Evolutionary conservation across 2,888 invertebrate genomes (phyloP).

Genomic region (Deladenus siricidicola): DNA sequence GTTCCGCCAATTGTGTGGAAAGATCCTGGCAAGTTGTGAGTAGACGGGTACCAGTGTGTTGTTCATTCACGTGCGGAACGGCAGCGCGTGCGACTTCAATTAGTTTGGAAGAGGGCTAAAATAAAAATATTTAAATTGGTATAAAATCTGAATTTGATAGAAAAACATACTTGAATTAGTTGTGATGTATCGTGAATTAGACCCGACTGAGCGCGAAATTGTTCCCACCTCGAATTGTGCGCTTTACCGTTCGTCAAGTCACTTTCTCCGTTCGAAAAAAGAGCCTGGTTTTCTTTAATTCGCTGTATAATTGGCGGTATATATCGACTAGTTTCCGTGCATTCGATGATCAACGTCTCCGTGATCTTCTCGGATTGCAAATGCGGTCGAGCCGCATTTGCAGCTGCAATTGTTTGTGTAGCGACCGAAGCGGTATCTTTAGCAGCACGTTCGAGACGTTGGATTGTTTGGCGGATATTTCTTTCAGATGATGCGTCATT

Average conservation of each 20-base stretch:
- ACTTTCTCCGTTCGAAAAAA: slow-evolving; percentile 24
- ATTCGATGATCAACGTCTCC: slow-evolving; percentile 52
- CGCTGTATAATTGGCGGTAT: slow-evolving; percentile 55
- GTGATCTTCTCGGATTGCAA: slow-evolving; percentile 24
- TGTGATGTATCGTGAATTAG: slow-evolving; percentile 46
- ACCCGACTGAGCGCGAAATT: slow-evolving; percentile 47
- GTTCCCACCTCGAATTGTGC: neutral
- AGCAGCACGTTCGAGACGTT: slow-evolving; percentile 47
- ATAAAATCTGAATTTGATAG: neutral
- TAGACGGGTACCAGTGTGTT: slow-evolving; percentile 53
- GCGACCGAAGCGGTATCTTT: slow-evolving; percentile 60
- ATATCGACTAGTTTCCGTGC: slow-evolving; percentile 55
- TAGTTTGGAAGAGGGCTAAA: slow-evolving; percentile 61
- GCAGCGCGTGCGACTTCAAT: slow-evolving; percentile 71
- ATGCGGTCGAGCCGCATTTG: slow-evolving; percentile 65
- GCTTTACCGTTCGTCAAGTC: slow-evolving; percentile 22
- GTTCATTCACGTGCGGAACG: slow-evolving; percentile 73
- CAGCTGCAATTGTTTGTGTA: slow-evolving; percentile 80
- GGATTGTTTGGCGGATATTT: slow-evolving; percentile 51
- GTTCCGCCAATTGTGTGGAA: slow-evolving; percentile 61
- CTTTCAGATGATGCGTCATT: slow-evolving; percentile 78
- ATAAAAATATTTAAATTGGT: slow-evolving; percentile 1
- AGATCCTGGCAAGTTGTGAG: slow-evolving; percentile 61
- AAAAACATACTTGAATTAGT: neutral
- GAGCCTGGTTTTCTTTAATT: slow-evolving; percentile 37